Evolutionary conservation across 2,888 invertebrate species (phyloP).

Genomic region (Meteorus colon): DNA sequence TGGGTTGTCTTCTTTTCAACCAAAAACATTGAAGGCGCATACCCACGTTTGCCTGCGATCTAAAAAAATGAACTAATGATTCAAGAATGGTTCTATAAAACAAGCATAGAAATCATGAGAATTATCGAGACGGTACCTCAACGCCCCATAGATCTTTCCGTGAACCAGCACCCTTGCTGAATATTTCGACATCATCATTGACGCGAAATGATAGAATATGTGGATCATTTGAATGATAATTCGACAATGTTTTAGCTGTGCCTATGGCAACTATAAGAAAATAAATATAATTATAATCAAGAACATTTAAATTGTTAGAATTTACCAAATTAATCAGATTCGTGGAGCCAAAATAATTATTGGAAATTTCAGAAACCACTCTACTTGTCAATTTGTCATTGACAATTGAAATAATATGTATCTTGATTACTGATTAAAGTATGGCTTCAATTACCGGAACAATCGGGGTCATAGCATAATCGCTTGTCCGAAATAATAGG

Average conservation of each 20-base stretch:
- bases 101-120: constrained; percentile 6
- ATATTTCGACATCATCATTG: constrained; percentile 78
- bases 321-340: neutral
- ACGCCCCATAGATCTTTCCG: constrained; percentile 80
- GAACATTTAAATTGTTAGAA: neutral
- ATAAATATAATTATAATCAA: constrained; percentile 29
- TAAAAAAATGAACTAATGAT: constrained; percentile 46
- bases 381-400: constrained; percentile 34
- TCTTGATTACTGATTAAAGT: constrained; percentile 59
- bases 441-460: constrained; percentile 78
- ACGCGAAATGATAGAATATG: constrained; percentile 78
- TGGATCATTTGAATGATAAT: constrained; percentile 76
- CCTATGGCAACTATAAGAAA: constrained; percentile 77
- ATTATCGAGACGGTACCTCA: constrained; percentile 68
- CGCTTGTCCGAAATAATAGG: constrained; percentile 79
- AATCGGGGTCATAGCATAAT: constrained; percentile 82
- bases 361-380: constrained; percentile 44
- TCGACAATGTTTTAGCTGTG: constrained; percentile 77
- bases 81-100: constrained; percentile 18
- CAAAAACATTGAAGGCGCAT: constrained; percentile 77
- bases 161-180: constrained; percentile 82
- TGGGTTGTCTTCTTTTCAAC: constrained; percentile 77
- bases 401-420: constrained; percentile 47
- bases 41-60: constrained; percentile 81
- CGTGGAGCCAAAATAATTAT: constrained; percentile 49